Base-by-base conservation (phyloP, 2,888 invertebrate species). In the Iphiclides podalirius region DNA sequence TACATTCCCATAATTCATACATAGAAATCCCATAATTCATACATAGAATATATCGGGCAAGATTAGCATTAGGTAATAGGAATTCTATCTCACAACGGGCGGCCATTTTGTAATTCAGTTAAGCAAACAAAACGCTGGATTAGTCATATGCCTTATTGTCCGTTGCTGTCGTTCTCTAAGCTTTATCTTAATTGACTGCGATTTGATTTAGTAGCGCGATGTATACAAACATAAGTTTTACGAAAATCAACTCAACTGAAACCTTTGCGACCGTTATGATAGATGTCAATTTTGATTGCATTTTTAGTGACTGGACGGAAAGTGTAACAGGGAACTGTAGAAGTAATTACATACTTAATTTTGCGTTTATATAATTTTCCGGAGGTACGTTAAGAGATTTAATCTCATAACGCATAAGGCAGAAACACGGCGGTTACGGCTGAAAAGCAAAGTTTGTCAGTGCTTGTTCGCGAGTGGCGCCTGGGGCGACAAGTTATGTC, bases 161-260 rank as follows among this genome's bases (percentile, higher is more conserved):
- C 72, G 66, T 64, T 69, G 77, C 82, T 81, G 85, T 84, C 83
- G 72, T 72, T 72, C 70, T 66, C 66, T 67, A 68, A 69, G 79
- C 81, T 82, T 84, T 86, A 86, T 86, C 87, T 87, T 87, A 87
- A 87, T 87, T 87, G 86, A 85, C 82, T 80, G 70, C 76, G 72
- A 76, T 85, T 86, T 86, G 85, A 87, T 86, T 86, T 85, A 85
- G 76, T 82, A 69, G 72, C 70, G 65, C 73, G 68, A 50, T 52
- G 46, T 43, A 20, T 36, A 69, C 66, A 59, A 60, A 60, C 61
- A 60, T 75, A 60, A 71, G 75, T 7, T 16, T 57, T 70, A 31
- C 35, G 14, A n/a, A 9, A 28, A 11, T 11, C 44, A 50, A 52
- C 23, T 17, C 17, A 16, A 41, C 28, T 49, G 31, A n/a, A 52